Evolutionary conservation across 92 coral and sea anemone genomes (phyloP).

Genomic region (Blastomussa wellsi): DNA sequence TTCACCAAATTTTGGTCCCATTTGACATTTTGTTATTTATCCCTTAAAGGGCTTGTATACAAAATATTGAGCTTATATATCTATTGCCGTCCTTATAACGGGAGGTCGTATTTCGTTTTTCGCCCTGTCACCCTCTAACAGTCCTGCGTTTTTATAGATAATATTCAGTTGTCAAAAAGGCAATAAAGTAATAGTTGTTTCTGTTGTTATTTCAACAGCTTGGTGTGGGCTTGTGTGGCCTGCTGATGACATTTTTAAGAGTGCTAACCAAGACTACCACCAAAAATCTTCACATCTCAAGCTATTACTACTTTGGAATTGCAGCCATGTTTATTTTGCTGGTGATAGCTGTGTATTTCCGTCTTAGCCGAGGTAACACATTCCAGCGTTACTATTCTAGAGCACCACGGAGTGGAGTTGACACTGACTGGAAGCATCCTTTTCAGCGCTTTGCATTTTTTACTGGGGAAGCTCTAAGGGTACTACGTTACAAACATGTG

Average conservation of each 20-base stretch:
- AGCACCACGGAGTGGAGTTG: conserved; percentile 69
- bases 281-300: conserved; percentile 74
- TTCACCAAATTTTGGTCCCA: too few species aligned
- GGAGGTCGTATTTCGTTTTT: too few species aligned
- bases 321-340: conserved; percentile 69
- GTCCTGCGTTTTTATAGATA: too few species aligned
- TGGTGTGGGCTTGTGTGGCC: conserved; percentile 88
- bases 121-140: too few species aligned
- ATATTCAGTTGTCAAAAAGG: too few species aligned
- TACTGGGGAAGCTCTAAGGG: conserved; percentile 76
- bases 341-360: conserved; percentile 69
- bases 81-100: too few species aligned
- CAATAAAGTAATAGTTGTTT: neutral
- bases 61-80: too few species aligned
- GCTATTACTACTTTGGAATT: conserved; percentile 84
- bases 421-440: conserved; percentile 68
- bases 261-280: conserved; percentile 81
- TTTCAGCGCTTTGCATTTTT: conserved; percentile 68
- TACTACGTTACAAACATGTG: conserved; percentile 80
- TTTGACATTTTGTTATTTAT: too few species aligned
- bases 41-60: too few species aligned
- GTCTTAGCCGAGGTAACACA: conserved; percentile 73
- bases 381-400: conserved; percentile 76
- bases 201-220: conserved; percentile 53
- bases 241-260: conserved; percentile 70